Evolutionary conservation across 2,797 vertebrate species (phyloP).

Genomic region (Trachurus trachurus): DNA sequence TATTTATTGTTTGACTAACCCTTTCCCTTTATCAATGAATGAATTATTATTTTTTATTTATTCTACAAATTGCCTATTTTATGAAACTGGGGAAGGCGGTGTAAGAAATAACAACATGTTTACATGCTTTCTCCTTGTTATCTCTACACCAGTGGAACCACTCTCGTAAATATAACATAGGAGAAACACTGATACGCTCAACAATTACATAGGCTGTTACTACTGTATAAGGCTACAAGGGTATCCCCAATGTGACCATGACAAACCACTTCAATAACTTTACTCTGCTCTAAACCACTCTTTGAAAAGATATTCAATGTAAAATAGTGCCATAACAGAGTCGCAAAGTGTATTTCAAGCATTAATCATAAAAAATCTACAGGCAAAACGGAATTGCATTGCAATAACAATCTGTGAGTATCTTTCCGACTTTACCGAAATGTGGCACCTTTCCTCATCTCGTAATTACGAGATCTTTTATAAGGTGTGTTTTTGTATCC

Average conservation of each 20-base stretch:
- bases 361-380: not conserved
- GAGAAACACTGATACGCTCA: not conserved
- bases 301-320: not conserved
- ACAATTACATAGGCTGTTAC: not conserved
- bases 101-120: constrained; percentile 30
- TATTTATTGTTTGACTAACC: constrained; percentile 37
- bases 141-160: constrained; percentile 16
- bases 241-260: not conserved
- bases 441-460: no score
- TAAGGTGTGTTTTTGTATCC: no score
- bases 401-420: no score
- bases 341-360: not conserved
- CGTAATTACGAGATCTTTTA: no score
- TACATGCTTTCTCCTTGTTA: constrained; percentile 16
- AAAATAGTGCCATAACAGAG: not conserved
- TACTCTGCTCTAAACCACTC: no score
- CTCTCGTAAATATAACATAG: not conserved
- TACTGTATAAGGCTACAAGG: not conserved
- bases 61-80: constrained; percentile 34
- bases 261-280: not conserved
- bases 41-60: constrained; percentile 14
- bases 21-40: not conserved
- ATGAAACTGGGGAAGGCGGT: constrained; percentile 12
- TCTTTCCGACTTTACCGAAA: no score
- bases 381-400: not conserved